Conservation (phyloP, 1,140 invertebrate species). For the Phthorimaea operculella region DNA sequence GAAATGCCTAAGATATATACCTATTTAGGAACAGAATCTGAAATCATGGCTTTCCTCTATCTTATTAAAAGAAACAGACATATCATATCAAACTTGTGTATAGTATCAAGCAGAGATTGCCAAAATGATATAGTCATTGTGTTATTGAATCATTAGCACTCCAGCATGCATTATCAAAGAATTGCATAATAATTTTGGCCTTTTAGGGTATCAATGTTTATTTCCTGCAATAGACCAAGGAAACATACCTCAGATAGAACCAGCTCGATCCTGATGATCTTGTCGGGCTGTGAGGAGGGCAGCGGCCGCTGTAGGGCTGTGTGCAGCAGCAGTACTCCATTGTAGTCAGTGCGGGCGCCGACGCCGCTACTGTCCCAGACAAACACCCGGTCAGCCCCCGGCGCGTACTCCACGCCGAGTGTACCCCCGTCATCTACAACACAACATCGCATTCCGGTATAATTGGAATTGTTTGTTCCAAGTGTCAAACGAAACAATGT, state of each 20-base stretch:
- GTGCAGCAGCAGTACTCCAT: constrained; percentile 88
- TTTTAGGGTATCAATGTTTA: not conserved
- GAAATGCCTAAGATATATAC: too few species aligned
- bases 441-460: constrained; percentile 23
- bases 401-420: constrained; percentile 75
- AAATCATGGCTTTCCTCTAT: too few species aligned
- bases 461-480: constrained; percentile 57
- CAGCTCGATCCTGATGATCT: constrained; percentile 84
- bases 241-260: constrained; percentile 81
- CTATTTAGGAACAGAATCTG: too few species aligned
- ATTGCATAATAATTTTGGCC: not conserved
- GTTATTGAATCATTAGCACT: too few species aligned
- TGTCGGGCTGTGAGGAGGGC: constrained; percentile 72
- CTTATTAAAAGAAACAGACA: too few species aligned
- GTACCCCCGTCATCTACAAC: constrained; percentile 49
- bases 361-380: constrained; percentile 83
- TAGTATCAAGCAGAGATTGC: too few species aligned
- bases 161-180: too few species aligned
- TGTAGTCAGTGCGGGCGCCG: constrained; percentile 88
- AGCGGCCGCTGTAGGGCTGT: constrained; percentile 87
- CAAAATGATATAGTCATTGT: too few species aligned
- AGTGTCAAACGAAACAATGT: constrained; percentile 60
- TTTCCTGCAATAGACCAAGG: not conserved
- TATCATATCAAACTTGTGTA: too few species aligned
- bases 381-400: constrained; percentile 82